A percentile compares a stretch with the other conserved stretches of the same genome.
Conservation (phyloP, 2,113 vertebrate genomes). For the Istiophorus platypterus region DNA sequence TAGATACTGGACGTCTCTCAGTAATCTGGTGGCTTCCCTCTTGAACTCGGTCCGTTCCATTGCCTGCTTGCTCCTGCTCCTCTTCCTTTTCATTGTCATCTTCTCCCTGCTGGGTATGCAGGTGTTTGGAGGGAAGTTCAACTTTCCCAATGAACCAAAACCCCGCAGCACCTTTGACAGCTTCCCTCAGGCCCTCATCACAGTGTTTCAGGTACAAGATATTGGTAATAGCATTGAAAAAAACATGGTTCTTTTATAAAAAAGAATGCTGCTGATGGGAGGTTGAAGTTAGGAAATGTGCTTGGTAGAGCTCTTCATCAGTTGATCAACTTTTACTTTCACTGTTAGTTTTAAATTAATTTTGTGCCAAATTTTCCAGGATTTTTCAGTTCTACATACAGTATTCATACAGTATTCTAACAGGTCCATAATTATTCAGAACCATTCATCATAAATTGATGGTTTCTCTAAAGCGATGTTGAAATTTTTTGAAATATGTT, state of each 20-base stretch:
- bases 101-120: constrained; percentile 88
- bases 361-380: background rate
- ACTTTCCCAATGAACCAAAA: constrained; percentile 88
- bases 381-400: background rate
- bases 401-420: background rate
- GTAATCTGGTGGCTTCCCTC: constrained; percentile 87
- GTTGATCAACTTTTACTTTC: too few relatives aligned
- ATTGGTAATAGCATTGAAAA: background rate
- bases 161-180: constrained; percentile 93
- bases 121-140: constrained; percentile 94
- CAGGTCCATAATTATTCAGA: background rate
- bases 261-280: background rate
- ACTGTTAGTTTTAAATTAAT: background rate
- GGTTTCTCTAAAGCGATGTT: background rate
- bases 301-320: too few relatives aligned
- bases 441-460: background rate
- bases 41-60: constrained; percentile 94
- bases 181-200: constrained; percentile 95
- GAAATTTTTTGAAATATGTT: background rate
- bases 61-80: constrained; percentile 92
- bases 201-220: constrained; percentile 91
- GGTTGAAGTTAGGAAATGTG: background rate
- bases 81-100: constrained; percentile 94
- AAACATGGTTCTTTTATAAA: background rate
- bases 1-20: constrained; percentile 94